Base-by-base conservation (phyloP, 2,797 vertebrate genomes). In the Neomorphus geoffroyi region DNA sequence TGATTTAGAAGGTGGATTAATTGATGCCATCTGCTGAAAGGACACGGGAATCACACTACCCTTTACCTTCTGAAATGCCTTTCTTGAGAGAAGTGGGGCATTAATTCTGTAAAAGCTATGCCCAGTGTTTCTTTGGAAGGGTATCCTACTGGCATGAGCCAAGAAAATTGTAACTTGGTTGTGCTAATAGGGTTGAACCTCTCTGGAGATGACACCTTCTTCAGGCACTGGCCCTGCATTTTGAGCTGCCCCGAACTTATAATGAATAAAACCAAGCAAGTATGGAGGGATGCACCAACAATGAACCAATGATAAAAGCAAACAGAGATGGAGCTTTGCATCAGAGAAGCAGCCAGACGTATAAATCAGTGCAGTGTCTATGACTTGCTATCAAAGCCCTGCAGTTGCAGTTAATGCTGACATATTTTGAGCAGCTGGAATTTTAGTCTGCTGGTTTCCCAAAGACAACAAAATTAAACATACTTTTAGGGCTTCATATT, bases 11-110 rank as follows among this genome's bases (percentile, higher is more conserved):
- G 60, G 77, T 1, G 15, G 39, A 35, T 92, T 95, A 93, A 89
- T 75, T 95, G 92, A 95, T 95, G 81, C 64, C 92, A 66, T 67
- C 54, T 92, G 71, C 64, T 74, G 78, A 94, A 88, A 82, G 69
- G 30, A 57, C 62, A 48, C 12, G 24, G 85, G 84, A 94, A 82
- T 37, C n/a, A 5, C 0, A 0, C 14, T 64, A 16, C 28, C 16
- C 8, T 79, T 82, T 75, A 27, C 62, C n/a, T 65, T 71, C 41
- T 61, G n/a, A 51, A 86, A 90, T 15, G 69, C 16, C 28, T 89
- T 80, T 58, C 43, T 37, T 6, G 43, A 56, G 28, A 86, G 10
- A 64, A 66, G 13, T 14, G 33, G 41, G 26, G 3, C 19, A 22
- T 18, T 46, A 13, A 7, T 11, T 32, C 16, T 39, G 6, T 16